Conservation (phyloP, 2,797 vertebrate genomes). For the Mionectes olivaceus region DNA sequence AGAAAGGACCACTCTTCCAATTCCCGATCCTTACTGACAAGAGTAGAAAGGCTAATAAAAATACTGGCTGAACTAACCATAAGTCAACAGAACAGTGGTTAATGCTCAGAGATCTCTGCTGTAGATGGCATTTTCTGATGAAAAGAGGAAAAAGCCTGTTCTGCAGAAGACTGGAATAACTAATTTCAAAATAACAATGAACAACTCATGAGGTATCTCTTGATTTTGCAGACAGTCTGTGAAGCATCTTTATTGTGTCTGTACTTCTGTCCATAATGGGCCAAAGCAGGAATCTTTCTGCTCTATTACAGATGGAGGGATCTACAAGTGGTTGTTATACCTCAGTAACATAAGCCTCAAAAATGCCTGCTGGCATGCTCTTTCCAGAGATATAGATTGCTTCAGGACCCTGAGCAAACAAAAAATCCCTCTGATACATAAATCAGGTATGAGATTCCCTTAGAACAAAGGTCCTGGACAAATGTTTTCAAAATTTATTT, state of each 20-base stretch:
- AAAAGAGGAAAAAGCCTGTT: not conserved
- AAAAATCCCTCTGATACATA: not conserved
- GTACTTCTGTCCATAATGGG: not conserved
- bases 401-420: not conserved
- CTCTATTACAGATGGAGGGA: not conserved
- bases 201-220: not conserved
- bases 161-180: not conserved
- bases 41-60: not conserved
- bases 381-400: not conserved
- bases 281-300: not conserved
- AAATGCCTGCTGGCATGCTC: not conserved
- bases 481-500: not conserved
- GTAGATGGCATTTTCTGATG: not conserved
- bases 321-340: not conserved
- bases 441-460: not conserved
- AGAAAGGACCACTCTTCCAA: not conserved
- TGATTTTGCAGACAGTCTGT: not conserved
- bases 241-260: not conserved
- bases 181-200: not conserved
- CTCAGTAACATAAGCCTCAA: not conserved
- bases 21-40: not conserved
- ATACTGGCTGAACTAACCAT: not conserved
- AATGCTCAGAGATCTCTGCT: not conserved
- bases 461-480: not conserved
- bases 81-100: not conserved